A percentile compares a stretch with the other conserved stretches of the same genome.
phyloP scores from a whole-genome alignment of 2,888 invertebrate genomes.

The Escarpia spicata region DNA sequence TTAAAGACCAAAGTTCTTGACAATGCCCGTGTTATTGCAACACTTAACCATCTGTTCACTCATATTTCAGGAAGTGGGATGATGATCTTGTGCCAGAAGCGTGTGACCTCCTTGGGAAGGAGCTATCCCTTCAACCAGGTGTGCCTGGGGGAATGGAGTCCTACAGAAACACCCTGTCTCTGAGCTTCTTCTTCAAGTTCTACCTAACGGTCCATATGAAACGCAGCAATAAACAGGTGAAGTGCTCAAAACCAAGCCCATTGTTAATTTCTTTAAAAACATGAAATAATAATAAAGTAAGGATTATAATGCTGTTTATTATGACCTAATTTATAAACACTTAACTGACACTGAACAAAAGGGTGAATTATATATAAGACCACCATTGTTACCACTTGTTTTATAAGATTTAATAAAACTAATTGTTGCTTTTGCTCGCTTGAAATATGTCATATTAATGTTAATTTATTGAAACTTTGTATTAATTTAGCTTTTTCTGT shows the following conservation, averaged over 20 bases:
- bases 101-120: slow-evolving; percentile 75
- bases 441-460: neutral
- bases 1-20: too few species aligned
- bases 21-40: too few species aligned
- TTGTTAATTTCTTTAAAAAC: neutral
- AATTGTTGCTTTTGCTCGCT: neutral
- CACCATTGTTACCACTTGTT: neutral
- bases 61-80: slow-evolving; percentile 72
- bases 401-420: neutral
- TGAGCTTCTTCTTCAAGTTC: slow-evolving; percentile 71
- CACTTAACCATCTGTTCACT: too few species aligned
- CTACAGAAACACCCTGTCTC: slow-evolving; percentile 80
- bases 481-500: neutral
- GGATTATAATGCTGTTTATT: too few species aligned
- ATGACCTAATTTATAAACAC: too few species aligned
- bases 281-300: too few species aligned
- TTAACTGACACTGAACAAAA: too few species aligned
- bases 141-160: slow-evolving; percentile 87
- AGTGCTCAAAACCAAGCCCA: neutral
- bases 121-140: slow-evolving; percentile 80
- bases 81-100: slow-evolving; percentile 73
- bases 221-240: neutral
- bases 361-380: neutral
- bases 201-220: slow-evolving; percentile 63
- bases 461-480: neutral